These are phyloP conservation scores for Xiphophorus birchmanni DNA, from an alignment of 2,797 vertebrate species.

Conservation along the genomic window DNA sequence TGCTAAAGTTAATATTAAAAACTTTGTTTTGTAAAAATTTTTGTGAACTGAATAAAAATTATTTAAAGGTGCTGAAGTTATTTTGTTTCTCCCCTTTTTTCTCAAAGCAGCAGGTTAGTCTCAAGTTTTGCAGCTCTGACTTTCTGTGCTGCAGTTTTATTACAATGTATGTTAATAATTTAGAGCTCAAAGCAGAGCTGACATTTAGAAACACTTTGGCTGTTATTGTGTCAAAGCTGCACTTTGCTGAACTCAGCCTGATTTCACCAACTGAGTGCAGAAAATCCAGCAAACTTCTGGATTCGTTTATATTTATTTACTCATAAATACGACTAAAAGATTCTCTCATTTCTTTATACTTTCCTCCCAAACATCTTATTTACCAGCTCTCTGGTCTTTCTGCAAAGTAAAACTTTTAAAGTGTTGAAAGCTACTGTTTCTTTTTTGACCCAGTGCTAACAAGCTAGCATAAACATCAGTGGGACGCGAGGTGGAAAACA, in stretches of 20 bases:
- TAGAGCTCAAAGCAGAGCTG: slow-evolving; percentile 4
- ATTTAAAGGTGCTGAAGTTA: neutral
- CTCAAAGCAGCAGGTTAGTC: neutral
- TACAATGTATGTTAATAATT: neutral
- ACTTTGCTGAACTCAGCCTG: neutral
- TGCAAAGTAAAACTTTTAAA: neutral
- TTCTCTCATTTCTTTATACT: neutral
- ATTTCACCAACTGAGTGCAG: neutral
- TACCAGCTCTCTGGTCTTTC: neutral
- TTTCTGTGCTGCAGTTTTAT: slow-evolving; percentile 7
- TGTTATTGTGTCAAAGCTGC: neutral
- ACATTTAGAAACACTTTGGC: neutral
- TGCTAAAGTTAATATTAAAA: neutral
- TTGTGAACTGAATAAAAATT: neutral
- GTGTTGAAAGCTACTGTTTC: neutral
- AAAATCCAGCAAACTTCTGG: neutral
- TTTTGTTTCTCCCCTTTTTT: neutral
- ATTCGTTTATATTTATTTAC: neutral
- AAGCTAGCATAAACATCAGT: neutral
- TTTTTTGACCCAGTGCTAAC: neutral
- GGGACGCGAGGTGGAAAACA: neutral
- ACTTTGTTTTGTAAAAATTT: neutral
- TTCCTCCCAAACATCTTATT: neutral
- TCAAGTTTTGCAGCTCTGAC: slow-evolving; percentile 7
- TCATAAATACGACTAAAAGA: neutral